These are phyloP conservation scores for Eremophila alpestris DNA, from an alignment of 2,797 vertebrate genomes.

Conservation along the genomic window DNA sequence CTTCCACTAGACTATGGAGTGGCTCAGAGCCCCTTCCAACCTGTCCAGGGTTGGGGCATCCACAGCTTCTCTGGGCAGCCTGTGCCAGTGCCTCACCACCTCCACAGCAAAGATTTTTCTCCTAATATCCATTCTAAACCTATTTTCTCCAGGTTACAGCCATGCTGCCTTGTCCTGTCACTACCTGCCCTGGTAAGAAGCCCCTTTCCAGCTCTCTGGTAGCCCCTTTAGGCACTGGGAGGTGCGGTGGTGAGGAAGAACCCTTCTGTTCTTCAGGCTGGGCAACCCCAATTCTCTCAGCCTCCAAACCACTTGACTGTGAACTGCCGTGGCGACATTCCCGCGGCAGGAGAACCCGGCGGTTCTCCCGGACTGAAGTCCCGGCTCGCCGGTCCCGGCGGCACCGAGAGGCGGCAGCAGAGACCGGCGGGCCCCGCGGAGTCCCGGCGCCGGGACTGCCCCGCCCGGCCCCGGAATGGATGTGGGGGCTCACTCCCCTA, in stretches of 20 bases:
- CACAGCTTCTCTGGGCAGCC: background rate
- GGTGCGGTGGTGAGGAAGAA: background rate
- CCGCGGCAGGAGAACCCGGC: background rate
- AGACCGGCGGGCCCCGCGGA: background rate
- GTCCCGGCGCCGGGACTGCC: background rate
- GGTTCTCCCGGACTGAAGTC: no score
- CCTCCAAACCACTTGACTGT: background rate
- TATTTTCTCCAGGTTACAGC: background rate
- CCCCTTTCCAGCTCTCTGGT: background rate
- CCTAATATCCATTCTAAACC: background rate
- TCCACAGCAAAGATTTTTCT: background rate
- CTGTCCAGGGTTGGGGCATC: background rate
- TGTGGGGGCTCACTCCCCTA: background rate
- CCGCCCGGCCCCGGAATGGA: background rate
- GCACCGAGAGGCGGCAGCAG: slow-evolving; percentile 23
- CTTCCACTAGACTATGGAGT: background rate
- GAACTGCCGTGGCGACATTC: background rate
- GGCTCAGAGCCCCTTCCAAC: background rate
- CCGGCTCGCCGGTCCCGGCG: background rate
- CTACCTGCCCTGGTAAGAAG: background rate
- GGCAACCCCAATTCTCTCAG: no score
- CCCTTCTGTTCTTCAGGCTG: background rate
- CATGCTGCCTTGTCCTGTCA: background rate
- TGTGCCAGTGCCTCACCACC: background rate
- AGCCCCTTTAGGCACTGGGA: background rate